Base-by-base conservation (phyloP, 2,113 vertebrate species). In the Hystrix brachyura region DNA sequence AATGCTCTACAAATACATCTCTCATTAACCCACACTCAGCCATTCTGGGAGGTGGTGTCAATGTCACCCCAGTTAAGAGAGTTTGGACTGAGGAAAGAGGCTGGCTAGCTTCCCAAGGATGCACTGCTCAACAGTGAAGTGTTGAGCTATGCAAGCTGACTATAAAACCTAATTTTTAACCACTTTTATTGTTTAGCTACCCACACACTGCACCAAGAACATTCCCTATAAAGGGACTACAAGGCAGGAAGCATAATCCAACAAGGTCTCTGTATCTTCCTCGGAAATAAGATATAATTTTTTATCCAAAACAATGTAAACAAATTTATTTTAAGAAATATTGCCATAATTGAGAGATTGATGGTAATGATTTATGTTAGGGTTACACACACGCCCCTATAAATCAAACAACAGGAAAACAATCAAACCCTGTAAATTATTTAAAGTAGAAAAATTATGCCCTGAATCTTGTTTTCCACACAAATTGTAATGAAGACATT, bases 401-500 rank as follows among this genome's bases (percentile, higher is more conserved):
- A 95, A 78, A 65, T 59, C n/a, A 91, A 10, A 86, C 69, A 62
- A 92, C 0, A 13, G 27, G 82, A 85, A 92, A 81, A 78, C 21
- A 64, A n/a, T 18, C 60, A 32, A 82, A 1, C 21, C 83, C 65
- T 69, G 48, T 15, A 84, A 94, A 87, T 94, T 76, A 96, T 43
- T 94, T 80, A 91, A 94, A 84, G 94, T 25, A 79, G 57, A 38
- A 62, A 51, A 65, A 72, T 43, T 65, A 38, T 17, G 9, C 38
- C 55, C 43, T 34, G 38, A 97, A 78, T 18, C 2, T 60, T 86
- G 12, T 74, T 94, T 90, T 82, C 72, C 34, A 64, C 62, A 94
- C 78, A 93, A 91, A 89, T 34, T 34, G 57, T 67, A 93, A 95
- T 74, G 51, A 87, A 84, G 86, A 60, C 27, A 88, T 34, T 59